Conservation (phyloP, 2,113 vertebrate genomes). For the Oriolus oriolus region DNA sequence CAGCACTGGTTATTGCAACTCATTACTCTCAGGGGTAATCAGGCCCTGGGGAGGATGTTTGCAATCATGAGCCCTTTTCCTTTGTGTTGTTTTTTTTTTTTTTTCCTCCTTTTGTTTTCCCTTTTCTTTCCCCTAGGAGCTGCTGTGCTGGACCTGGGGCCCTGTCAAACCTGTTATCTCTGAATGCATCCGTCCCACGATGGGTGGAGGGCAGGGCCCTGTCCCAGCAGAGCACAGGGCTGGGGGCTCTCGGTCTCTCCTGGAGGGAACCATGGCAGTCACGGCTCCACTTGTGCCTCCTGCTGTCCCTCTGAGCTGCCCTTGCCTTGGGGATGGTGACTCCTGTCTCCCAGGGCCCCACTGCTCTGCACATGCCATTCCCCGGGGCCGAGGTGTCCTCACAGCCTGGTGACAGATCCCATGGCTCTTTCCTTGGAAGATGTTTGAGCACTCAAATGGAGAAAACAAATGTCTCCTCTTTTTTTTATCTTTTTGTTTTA, state of each 20-base stretch:
- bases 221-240: neutral
- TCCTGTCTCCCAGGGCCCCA: neutral
- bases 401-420: neutral
- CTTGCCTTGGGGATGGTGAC: neutral
- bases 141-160: neutral
- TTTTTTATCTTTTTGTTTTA: neutral
- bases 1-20: neutral
- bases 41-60: neutral
- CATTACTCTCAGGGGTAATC: neutral
- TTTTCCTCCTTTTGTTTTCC: too few species aligned
- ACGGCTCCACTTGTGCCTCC: rapidly evolving
- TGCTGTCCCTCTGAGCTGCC: neutral
- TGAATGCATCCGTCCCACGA: rapidly evolving
- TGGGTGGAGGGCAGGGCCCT: neutral
- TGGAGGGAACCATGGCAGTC: rapidly evolving
- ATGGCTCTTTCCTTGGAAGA: rapidly evolving
- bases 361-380: neutral
- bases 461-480: neutral
- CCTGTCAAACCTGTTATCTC: neutral
- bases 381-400: neutral
- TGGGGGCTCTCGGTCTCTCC: rapidly evolving
- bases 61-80: neutral
- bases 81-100: neutral
- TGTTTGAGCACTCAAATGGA: neutral
- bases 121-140: too few species aligned